A percentile compares a stretch with the other conserved stretches of the same genome.
Evolutionary conservation across 2,888 invertebrate genomes (phyloP).

Genomic region (Oscheius sp.): DNA sequence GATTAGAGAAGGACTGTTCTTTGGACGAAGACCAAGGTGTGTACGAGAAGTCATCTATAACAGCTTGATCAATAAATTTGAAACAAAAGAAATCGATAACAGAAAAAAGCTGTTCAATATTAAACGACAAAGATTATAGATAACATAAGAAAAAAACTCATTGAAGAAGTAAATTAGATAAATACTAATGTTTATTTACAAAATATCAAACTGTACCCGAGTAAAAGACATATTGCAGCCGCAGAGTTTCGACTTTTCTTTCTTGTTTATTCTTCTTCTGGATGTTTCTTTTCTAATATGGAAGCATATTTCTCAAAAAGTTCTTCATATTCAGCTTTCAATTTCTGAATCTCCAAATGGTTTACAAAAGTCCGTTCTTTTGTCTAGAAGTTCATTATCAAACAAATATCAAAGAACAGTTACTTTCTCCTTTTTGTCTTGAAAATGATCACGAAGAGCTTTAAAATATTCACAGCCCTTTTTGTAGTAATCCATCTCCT

Average conservation of each 20-base stretch:
- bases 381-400: background rate
- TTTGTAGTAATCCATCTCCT: background rate
- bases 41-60: slow-evolving; percentile 2
- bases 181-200: background rate
- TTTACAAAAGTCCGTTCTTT: background rate
- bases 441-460: background rate
- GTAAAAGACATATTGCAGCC: no score
- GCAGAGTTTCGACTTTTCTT: background rate
- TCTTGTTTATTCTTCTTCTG: no score
- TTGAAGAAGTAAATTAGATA: background rate
- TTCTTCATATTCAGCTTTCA: slow-evolving; percentile 10
- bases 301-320: background rate
- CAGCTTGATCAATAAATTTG: background rate
- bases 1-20: slow-evolving; percentile 14
- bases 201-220: no score
- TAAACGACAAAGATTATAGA: background rate
- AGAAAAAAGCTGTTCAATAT: background rate
- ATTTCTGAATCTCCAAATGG: background rate
- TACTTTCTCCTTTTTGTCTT: background rate
- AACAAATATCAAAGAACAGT: background rate
- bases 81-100: background rate
- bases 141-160: background rate
- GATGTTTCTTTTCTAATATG: background rate
- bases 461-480: background rate
- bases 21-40: slow-evolving; percentile 13